These are phyloP conservation scores for Eurytemora carolleeae DNA, from an alignment of 1,140 invertebrate genomes.

Conservation along the genomic window DNA sequence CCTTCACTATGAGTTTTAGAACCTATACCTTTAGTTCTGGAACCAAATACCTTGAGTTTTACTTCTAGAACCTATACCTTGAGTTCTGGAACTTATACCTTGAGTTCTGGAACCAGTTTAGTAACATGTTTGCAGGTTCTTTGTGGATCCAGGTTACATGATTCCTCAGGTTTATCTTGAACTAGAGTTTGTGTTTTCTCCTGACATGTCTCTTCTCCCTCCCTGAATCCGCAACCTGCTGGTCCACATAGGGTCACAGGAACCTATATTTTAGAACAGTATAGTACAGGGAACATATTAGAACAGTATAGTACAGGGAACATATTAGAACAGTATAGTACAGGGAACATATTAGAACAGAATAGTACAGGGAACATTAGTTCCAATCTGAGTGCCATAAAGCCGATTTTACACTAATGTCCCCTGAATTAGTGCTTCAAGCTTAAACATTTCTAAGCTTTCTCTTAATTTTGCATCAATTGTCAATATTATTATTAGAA, in stretches of 20 bases:
- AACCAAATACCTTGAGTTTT: too few relatives aligned
- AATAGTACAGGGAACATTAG: neutral
- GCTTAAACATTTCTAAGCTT: neutral
- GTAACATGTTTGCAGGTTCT: conserved; percentile 12
- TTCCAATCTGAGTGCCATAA: neutral
- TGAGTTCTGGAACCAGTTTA: conserved; percentile 8
- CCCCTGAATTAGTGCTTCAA: neutral
- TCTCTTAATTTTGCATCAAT: too few relatives aligned
- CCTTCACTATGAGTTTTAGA: too few relatives aligned
- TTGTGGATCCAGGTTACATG: conserved; percentile 14
- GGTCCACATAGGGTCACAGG: neutral
- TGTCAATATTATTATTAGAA: too few relatives aligned
- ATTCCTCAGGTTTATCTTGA: conserved; percentile 13
- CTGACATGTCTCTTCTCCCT: neutral
- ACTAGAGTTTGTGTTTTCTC: conserved; percentile 11
- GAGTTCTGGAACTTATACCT: neutral
- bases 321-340: neutral
- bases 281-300: too few relatives aligned
- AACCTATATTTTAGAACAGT: neutral
- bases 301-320: neutral
- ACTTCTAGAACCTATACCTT: too few relatives aligned
- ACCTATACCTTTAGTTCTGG: too few relatives aligned
- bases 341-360: neutral
- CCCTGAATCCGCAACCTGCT: neutral
- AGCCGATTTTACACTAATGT: neutral